Evolutionary conservation across 2,113 vertebrate genomes (phyloP), one percentile per base, ranked within the genome.

Genomic region (Halcyon malimbica): DNA sequence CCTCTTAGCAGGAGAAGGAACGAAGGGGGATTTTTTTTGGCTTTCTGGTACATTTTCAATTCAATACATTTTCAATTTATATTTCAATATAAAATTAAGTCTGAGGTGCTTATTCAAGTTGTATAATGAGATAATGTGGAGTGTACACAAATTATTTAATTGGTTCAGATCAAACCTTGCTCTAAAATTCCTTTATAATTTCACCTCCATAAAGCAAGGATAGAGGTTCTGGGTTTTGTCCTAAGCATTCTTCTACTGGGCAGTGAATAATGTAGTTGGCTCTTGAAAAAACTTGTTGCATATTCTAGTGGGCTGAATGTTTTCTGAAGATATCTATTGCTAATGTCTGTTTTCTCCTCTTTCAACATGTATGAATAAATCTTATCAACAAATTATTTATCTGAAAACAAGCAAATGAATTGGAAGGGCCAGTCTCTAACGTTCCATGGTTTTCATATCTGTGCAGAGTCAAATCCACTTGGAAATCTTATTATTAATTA

Each of bases 341-440:
- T 88, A 57, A 42, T 50, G 54, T 57, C 28, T 86, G 3, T 10
- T 67, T 88, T 77, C 46, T 83, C n/a, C 4, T 90, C 37, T 93
- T 89, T 64, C 83, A 59, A 53, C 37, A 59, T 46, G n/a, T 39
- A 69, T 57, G 59, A 93, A 86, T 83, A 95, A 90, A 83, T 62
- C 42, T 84, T 76, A 71, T 44, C 62, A 53, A 39, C 67, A 60
- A 95, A 95, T 87, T 85, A 87, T 79, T 91, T 94, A 87, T 76
- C 37, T 62, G 57, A 83, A 88, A 93, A 67, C 60, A 93, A 85
- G 50, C 9, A 82, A 57, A 68, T 53, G 29, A 79, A 85, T 64
- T 54, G 35, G 50, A 91, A 77, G 50, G n/a, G n/a, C 6, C 26
- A 76, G 62, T 21, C 42, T 89, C 21, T 69, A 76, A 35, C 16